These are phyloP conservation scores for Cydia splendana DNA, from an alignment of 1,140 invertebrate genomes.

Conservation along the genomic window DNA sequence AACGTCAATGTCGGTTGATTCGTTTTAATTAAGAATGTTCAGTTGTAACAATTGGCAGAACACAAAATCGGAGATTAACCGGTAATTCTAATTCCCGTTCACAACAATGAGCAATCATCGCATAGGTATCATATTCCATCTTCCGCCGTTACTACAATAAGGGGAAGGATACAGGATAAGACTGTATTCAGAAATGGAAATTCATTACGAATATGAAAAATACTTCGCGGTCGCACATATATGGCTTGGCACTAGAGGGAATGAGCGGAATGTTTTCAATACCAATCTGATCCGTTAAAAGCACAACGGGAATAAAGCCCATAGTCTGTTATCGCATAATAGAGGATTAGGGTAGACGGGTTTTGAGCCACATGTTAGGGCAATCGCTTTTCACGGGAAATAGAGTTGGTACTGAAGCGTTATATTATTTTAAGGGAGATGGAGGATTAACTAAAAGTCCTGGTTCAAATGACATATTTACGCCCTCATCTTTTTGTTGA, in stretches of 20 bases:
- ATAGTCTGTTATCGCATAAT: slow-evolving; percentile 19
- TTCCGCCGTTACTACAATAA: not conserved
- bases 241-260: not conserved
- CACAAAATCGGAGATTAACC: not conserved
- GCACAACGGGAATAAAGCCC: not conserved
- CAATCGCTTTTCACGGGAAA: slow-evolving; percentile 22
- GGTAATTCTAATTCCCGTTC: not conserved
- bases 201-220: not conserved
- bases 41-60: too few species aligned
- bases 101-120: not conserved
- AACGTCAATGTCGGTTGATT: too few species aligned
- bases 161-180: not conserved
- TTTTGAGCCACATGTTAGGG: slow-evolving; percentile 16
- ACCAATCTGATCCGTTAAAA: not conserved
- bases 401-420: slow-evolving; percentile 17
- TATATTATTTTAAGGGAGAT: slow-evolving; percentile 21
- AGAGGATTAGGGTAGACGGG: slow-evolving; percentile 13
- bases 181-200: not conserved
- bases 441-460: not conserved
- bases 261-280: too few species aligned
- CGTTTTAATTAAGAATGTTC: too few species aligned
- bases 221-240: not conserved
- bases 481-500: too few species aligned
- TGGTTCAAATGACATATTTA: too few species aligned
- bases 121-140: too few species aligned